A percentile compares a stretch with the other conserved stretches of the same genome.
Evolutionary conservation across 2,113 vertebrate genomes (phyloP).

Genomic region (Sigmodon hispidus): DNA sequence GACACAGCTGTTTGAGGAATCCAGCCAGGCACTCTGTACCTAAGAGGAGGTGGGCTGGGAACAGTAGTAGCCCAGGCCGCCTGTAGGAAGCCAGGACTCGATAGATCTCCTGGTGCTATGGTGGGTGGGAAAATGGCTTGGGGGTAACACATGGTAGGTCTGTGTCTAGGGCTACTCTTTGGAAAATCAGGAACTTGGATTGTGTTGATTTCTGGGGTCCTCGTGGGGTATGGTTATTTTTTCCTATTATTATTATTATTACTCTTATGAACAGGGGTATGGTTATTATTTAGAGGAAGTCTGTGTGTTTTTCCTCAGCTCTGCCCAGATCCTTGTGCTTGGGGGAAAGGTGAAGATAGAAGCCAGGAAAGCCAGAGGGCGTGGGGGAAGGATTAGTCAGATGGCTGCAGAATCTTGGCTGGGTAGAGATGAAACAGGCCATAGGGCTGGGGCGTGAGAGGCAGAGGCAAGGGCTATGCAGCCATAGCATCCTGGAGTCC

Average conservation of each 20-base stretch:
- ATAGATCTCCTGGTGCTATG: rapidly evolving
- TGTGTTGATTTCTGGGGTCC: not conserved
- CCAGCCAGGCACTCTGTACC: not conserved
- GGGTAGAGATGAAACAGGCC: not conserved
- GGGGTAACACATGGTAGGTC: not conserved
- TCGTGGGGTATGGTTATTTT: not conserved
- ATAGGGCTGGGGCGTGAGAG: not conserved
- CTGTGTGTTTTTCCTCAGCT: not conserved
- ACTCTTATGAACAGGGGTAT: too few relatives aligned
- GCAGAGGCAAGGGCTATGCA: not conserved
- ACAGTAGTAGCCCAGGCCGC: not conserved
- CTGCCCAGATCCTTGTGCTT: not conserved
- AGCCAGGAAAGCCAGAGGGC: not conserved
- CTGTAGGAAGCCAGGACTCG: not conserved
- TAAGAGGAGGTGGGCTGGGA: not conserved
- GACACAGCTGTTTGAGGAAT: not conserved
- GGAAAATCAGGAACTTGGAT: not conserved
- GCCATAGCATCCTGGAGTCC: not conserved
- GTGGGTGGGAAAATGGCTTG: not conserved
- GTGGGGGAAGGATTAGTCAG: not conserved
- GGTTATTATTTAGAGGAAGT: not conserved
- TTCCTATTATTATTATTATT: too few relatives aligned
- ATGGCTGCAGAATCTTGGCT: not conserved
- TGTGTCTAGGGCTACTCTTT: not conserved
- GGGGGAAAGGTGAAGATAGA: rapidly evolving